Base-by-base conservation (phyloP, 2,113 vertebrate species). In the Paratilapia polleni region DNA sequence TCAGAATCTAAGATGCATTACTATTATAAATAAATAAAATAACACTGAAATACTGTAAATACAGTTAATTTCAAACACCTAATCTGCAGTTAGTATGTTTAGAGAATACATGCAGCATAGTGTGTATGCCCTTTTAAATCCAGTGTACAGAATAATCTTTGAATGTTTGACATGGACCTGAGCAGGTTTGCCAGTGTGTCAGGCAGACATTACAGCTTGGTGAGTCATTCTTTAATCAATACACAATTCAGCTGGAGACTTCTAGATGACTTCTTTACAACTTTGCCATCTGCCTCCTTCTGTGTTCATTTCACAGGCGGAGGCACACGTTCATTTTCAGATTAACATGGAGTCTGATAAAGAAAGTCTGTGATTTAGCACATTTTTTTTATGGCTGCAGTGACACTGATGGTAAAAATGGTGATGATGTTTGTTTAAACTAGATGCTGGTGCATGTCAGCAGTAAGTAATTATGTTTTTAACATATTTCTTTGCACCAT, bases 221-320 rank as follows among this genome's bases (percentile, higher is more conserved):
- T 24, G 9, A 87, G 28, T 81, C 64, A 47, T 59, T 74, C 11
- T 80, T 81, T 77, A 78, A 91, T 91, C 75, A 68, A 82, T 79
- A 86, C 34, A 59, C 13, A 20, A 85, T 57, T 81, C 17, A 74
- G 47, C 68, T 24, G 17, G 15, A 87, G 49, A 75, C 73, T 66
- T 64, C 34, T 41, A 82, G 70, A 75, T 85, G 20, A 82, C 70
- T 77, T 79, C 17, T n/a, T 58, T 57, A 60, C 75, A 82, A 73
- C 68, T 64, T 79, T 63, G n/a, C 62, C 78, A 62, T 81, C 83
- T 62, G 43, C 80, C 26, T 58, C 28, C 26, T n/a, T 34, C 36
- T 58, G 73, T 62, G 38, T 28, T 57, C 13, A 61, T 78, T 57
- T 66, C 34, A 82, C 66, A 70, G 15, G 77, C 43, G 31, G 38